phyloP scores from a whole-genome alignment of 2,888 invertebrate species.

The Leucania comma region DNA sequence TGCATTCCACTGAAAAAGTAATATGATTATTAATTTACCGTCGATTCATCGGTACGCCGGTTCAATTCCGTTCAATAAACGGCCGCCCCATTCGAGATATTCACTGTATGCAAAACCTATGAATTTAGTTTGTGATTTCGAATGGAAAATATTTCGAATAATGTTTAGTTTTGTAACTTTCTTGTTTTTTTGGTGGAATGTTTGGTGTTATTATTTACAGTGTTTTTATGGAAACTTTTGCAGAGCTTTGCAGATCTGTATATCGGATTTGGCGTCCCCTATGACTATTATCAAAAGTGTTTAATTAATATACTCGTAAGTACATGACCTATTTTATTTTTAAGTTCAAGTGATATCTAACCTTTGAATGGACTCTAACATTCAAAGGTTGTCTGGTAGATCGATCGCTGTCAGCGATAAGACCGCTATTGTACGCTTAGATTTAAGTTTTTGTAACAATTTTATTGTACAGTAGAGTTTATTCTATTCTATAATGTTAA shows the following conservation, averaged over 20 bases:
- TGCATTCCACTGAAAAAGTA: slow-evolving; percentile 89
- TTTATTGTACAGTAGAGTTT: no score
- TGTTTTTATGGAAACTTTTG: slow-evolving; percentile 14
- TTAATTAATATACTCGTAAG: no score
- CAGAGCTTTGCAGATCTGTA: neutral
- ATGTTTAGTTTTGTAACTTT: slow-evolving; percentile 39
- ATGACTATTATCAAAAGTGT: neutral
- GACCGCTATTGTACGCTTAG: no score
- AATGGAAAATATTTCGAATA: slow-evolving; percentile 67
- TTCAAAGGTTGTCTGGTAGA: no score
- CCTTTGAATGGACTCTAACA: no score
- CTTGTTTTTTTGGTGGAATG: slow-evolving; percentile 12
- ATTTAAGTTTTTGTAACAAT: no score
- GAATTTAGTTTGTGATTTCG: slow-evolving; percentile 76
- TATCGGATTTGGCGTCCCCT: neutral
- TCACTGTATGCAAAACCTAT: slow-evolving; percentile 80
- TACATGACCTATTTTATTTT: no score
- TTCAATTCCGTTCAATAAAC: slow-evolving; percentile 81
- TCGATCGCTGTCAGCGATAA: no score
- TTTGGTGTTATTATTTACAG: slow-evolving; percentile 15
- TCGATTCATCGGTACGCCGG: slow-evolving; percentile 81
- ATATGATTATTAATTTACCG: slow-evolving; percentile 90
- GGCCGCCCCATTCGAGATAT: slow-evolving; percentile 72
- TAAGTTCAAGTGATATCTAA: no score
- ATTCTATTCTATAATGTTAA: no score